Evolutionary conservation across 2,888 invertebrate species (phyloP).

Genomic region (Lasioglossum villosulum): DNA sequence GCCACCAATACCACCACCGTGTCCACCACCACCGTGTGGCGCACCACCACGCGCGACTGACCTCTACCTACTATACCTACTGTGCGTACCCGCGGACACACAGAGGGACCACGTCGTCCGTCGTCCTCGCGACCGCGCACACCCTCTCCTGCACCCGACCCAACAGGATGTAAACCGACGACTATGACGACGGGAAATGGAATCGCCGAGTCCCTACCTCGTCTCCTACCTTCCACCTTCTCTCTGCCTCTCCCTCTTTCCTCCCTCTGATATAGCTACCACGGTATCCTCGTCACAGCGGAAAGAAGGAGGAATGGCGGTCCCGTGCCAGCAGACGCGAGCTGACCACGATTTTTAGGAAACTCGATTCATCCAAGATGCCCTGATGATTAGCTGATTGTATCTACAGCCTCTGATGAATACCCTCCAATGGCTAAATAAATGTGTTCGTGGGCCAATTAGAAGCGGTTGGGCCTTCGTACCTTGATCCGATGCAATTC

Average conservation of each 20-base stretch:
- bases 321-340: background rate
- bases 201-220: constrained; percentile 64
- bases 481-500: background rate
- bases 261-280: background rate
- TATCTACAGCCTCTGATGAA: background rate
- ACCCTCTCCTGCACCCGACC: constrained; percentile 60
- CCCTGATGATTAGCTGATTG: background rate
- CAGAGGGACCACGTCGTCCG: constrained; percentile 28
- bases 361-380: background rate
- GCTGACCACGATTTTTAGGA: background rate
- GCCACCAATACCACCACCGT: constrained; percentile 21
- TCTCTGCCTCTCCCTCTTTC: background rate
- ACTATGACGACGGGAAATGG: constrained; percentile 78
- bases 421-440: background rate
- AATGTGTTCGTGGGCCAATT: background rate
- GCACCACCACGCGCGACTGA: constrained; percentile 54
- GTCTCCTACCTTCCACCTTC: background rate
- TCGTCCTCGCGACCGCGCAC: constrained; percentile 54
- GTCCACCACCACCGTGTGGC: constrained; percentile 20
- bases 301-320: constrained; percentile 4
- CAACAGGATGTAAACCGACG: constrained; percentile 79
- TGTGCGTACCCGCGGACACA: constrained; percentile 44
- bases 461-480: background rate
- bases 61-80: constrained; percentile 39
- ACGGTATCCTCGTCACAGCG: background rate